Conservation (phyloP, 2,797 vertebrate species). For the Chiropotes sagulatus region DNA sequence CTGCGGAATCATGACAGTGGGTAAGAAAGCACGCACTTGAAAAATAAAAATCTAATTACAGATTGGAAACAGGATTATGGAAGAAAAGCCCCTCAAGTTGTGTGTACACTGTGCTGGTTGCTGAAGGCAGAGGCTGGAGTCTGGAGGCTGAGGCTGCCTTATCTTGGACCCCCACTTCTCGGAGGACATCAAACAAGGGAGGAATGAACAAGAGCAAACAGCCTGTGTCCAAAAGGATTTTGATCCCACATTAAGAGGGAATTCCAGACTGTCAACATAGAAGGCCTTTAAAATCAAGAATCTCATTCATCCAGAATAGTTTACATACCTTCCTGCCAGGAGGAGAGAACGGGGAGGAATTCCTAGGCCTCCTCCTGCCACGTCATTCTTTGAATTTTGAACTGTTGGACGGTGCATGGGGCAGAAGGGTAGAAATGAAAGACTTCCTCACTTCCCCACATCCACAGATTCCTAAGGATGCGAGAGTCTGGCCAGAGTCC, state of each 20-base stretch:
- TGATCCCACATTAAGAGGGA: background rate
- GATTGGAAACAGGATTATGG: background rate
- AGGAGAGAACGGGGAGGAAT: background rate
- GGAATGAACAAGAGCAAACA: background rate
- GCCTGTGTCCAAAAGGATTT: background rate
- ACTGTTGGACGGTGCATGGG: background rate
- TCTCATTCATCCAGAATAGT: background rate
- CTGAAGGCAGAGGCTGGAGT: background rate
- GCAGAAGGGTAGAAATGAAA: background rate
- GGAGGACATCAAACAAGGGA: too few species aligned
- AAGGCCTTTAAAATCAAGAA: background rate
- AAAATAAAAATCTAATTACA: background rate
- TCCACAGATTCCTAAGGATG: background rate
- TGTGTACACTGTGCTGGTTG: background rate
- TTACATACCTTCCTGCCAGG: background rate
- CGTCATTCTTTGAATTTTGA: background rate
- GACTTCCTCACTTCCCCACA: background rate
- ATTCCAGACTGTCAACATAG: background rate
- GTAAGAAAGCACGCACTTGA: background rate
- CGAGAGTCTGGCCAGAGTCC: background rate
- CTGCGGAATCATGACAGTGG: background rate
- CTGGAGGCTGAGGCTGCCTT: background rate
- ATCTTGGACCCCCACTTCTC: too few species aligned
- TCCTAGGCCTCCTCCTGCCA: background rate
- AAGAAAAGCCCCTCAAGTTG: background rate